Evolutionary conservation across 2,113 vertebrate species (phyloP), one percentile per base, ranked within the genome.

Genomic region (Ciconia maguari): DNA sequence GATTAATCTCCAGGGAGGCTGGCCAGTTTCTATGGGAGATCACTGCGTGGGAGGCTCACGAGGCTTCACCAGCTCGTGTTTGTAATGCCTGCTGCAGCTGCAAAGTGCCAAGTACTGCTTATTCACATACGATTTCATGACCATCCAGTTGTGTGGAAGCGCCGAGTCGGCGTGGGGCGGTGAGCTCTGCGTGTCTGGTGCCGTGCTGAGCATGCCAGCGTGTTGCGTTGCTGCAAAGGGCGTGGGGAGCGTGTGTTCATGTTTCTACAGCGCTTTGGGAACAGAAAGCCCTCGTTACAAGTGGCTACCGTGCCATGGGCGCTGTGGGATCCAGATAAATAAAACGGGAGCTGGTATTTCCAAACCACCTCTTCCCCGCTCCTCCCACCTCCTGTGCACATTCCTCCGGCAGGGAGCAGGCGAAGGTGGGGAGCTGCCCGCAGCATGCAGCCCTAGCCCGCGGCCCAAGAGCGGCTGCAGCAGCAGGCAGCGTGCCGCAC

Each of bases 11-110:
- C 74, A 84, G 95, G 90, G 95, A 94, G 80, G 88, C 86, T 21
- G 76, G 48, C 86, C 95, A 78, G 94, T 94, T 93, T 92, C 92
- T 95, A 78, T 51, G 90, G 93, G 83, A 94, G 89, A 95, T 82
- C 27, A 17, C 69, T 95, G 94, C 5, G 86, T 92, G 83, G 95
- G 94, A 90, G 83, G 83, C 95, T 94, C 88, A 51, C 10, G 30
- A 89, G 96, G 89, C 86, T 92, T 60, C 55, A 17, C 85, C 68
- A 68, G 76, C 64, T 29, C 30, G 69, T 24, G 55, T 58, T 90
- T 89, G 68, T 52, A 46, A 81, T 48, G 80, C 78, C 71, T 83
- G 82, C 81, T 57, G 86, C 48, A 62, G 51, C 70, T 80, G 86
- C 13, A 15, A 36, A 32, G 90, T 69, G 83, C 94, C 77, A 49